phyloP scores from a whole-genome alignment of 2,888 invertebrate genomes.

The Drosophila siamana region DNA sequence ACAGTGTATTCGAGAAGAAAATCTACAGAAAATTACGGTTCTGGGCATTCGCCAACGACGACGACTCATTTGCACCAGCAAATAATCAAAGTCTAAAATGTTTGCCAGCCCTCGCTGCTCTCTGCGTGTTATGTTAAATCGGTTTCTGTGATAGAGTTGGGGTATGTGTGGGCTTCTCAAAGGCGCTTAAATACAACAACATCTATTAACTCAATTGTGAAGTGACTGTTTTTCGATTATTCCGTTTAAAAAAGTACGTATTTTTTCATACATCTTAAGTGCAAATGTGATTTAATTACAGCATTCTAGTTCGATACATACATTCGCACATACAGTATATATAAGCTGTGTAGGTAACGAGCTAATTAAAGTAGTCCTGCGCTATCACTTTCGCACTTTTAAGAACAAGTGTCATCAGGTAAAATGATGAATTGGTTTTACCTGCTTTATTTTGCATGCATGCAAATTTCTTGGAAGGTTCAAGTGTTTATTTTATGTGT shows the following conservation, averaged over 20 bases:
- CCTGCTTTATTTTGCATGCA: too few relatives aligned
- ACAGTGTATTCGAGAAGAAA: constrained; percentile 27
- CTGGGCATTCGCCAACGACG: constrained; percentile 12
- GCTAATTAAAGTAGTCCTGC: not conserved
- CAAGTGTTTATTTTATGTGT: too few relatives aligned
- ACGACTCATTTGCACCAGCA: constrained; percentile 12
- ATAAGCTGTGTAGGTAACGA: too few relatives aligned
- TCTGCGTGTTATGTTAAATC: constrained; percentile 15
- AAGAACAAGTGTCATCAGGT: too few relatives aligned
- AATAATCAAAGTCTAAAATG: constrained; percentile 46
- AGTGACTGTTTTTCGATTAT: constrained; percentile 15
- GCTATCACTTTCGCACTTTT: too few relatives aligned
- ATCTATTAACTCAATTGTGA: not conserved
- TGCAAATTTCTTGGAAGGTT: too few relatives aligned
- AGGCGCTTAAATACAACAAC: constrained; percentile 30
- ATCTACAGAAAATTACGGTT: not conserved
- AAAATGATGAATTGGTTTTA: too few relatives aligned
- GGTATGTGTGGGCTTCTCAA: constrained; percentile 19
- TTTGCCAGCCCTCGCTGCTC: constrained; percentile 17
- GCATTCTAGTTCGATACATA: too few relatives aligned
- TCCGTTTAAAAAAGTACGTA: constrained; percentile 27
- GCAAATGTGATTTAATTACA: too few relatives aligned
- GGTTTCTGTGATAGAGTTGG: constrained; percentile 5
- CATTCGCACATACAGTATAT: not conserved
- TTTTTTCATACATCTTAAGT: too few relatives aligned